Base-by-base conservation (phyloP, 2,888 invertebrate genomes). In the Erannis defoliaria region DNA sequence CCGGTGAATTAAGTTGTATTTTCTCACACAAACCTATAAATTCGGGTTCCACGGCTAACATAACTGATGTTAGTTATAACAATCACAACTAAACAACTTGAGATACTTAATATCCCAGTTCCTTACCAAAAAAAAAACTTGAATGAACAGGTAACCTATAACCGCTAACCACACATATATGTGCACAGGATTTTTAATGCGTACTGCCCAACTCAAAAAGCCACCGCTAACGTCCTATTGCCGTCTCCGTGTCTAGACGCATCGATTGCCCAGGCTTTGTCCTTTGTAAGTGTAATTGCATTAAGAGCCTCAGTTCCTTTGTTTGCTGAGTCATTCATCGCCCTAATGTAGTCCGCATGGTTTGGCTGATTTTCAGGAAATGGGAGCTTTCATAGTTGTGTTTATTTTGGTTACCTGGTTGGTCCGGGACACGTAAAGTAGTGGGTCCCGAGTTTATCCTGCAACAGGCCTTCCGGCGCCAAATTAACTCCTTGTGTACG, bases 221-320 rank as follows among this genome's bases (percentile, higher is more conserved):
- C 19, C 33, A 16, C 42, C 46, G 42, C 19, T 21, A 55, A 59
- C 58, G 42, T 18, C 40, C 55, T 37, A 51, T 23, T 60, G 61
- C 76, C 71, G 77, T 72, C 74, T 77, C 73, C 70, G 64, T 78
- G 91, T 90, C 91, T 91, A 91, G 91, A 90, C 91, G 80, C 82
- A 91, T 92, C 91, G 91, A 92, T 91, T 90, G 76, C 71, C 71
- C 73, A 68, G 71, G 78, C 77, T 77, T 77, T 80, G 78, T 78
- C 78, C 81, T 79, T 78, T 76, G 69, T 67, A 56, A 60, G 68
- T 64, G 73, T 82, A 82, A 84, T 86, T 82, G 81, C 76, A 80
- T 84, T 84, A 84, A 66, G 63, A 64, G 57, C 73, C 56, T 55
- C n/a, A 16, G 55, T 43, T 71, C 72, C 70, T 76, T 77, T 77